Percentiles rank a stretch among this genome's conserved stretches.
These are phyloP conservation scores for Plectrocnemia conspersa DNA, from an alignment of 1,140 invertebrate genomes.

Conservation along the genomic window DNA sequence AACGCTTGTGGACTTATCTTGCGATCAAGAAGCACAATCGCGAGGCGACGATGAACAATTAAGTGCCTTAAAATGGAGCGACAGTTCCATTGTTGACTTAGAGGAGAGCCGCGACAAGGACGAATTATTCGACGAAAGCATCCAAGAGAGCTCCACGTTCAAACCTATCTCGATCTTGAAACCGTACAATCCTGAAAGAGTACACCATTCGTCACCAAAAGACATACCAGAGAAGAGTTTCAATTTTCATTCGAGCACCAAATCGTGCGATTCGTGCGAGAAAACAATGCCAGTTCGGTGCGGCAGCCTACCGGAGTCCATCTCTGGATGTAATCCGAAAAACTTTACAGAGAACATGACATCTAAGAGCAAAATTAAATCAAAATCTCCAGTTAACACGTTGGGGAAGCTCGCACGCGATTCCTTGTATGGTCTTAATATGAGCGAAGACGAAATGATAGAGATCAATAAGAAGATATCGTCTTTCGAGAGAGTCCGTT, in stretches of 20 bases:
- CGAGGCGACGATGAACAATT: background rate
- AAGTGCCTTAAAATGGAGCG: slow-evolving; percentile 16
- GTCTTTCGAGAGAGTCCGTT: slow-evolving; percentile 45
- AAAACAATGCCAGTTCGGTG: slow-evolving; percentile 23
- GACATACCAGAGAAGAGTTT: slow-evolving; percentile 28
- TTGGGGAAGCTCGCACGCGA: slow-evolving; percentile 48
- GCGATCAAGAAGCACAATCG: background rate
- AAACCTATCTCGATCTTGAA: slow-evolving; percentile 29
- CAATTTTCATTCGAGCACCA: slow-evolving; percentile 16
- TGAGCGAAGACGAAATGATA: slow-evolving; percentile 47
- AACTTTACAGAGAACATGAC: slow-evolving; percentile 45
- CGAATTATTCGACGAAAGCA: background rate
- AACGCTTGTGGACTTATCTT: background rate
- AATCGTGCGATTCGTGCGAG: slow-evolving; percentile 5
- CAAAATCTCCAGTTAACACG: slow-evolving; percentile 39
- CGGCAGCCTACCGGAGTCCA: slow-evolving; percentile 28
- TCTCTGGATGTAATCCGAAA: slow-evolving; percentile 46
- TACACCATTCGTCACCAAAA: slow-evolving; percentile 18
- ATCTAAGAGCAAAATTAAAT: slow-evolving; percentile 40
- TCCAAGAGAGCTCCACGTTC: slow-evolving; percentile 5
- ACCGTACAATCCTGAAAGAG: slow-evolving; percentile 3
- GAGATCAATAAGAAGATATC: slow-evolving; percentile 47
- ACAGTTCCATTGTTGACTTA: background rate
- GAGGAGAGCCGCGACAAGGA: background rate
- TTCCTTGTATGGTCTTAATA: slow-evolving; percentile 46